A percentile compares a stretch with the other conserved stretches of the same genome.
Evolutionary conservation across 1,140 invertebrate genomes (phyloP).

Genomic region (Drosophila prosaltans): DNA sequence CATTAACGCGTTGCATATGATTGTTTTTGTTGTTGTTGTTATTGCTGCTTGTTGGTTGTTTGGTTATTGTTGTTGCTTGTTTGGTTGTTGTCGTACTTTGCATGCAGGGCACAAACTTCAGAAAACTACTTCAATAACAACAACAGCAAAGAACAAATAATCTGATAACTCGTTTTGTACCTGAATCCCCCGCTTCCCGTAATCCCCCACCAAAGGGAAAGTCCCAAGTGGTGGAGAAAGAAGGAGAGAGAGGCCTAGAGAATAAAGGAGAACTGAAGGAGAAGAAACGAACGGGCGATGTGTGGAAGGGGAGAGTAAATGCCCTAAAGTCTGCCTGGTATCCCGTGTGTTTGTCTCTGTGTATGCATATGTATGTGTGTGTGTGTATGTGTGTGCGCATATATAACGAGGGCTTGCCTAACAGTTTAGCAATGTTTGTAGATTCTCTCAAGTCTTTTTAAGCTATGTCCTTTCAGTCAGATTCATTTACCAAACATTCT

Average conservation of each 20-base stretch:
- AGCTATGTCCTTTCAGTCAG: too few relatives aligned
- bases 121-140: conserved; percentile 71
- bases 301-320: conserved; percentile 47
- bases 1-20: conserved; percentile 70
- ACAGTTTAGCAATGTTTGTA: neutral
- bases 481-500: too few relatives aligned
- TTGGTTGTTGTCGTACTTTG: conserved; percentile 64
- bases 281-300: conserved; percentile 4
- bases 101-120: conserved; percentile 65
- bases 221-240: conserved; percentile 59
- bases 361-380: neutral
- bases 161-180: conserved; percentile 82
- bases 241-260: neutral
- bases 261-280: neutral
- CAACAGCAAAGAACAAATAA: conserved; percentile 72
- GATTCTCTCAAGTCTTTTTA: too few relatives aligned
- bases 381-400: conserved; percentile 11
- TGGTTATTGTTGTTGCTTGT: neutral
- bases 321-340: conserved; percentile 77
- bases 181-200: conserved; percentile 35
- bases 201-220: conserved; percentile 65
- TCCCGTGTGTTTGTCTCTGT: conserved; percentile 4
- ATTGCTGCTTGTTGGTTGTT: conserved; percentile 1
- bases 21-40: conserved; percentile 36
- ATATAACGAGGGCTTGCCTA: neutral